Base-by-base conservation (phyloP, 2,797 vertebrate genomes). In the Fundulus diaphanus region DNA sequence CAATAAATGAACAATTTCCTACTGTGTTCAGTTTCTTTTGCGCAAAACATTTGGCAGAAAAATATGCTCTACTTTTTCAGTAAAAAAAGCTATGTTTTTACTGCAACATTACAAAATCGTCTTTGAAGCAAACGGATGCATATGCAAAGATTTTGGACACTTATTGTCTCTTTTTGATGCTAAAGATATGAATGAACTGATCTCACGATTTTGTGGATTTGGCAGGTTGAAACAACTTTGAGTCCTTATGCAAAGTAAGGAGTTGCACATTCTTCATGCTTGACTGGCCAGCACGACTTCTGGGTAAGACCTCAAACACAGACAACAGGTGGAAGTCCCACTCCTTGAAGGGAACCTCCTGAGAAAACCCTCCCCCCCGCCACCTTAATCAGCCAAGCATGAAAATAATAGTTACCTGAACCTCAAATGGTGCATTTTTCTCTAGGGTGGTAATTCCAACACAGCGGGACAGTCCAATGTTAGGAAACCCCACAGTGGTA, bases 371-470 rank as follows among this genome's bases (percentile, higher is more conserved):
- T 88, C 79, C 80, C 74, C 70, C 79, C 48, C 82, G 78, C 77
- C 69, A 33, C 15, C 22, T 63, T 2, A 80, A 85, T 77, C 74
- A 70, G 76, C 86, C 88, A 84, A 88, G 92, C 90, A 46, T 93
- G 89, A 90, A 93, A 91, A 92, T 90, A 93, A 93, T 90, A 90
- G 91, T 91, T 91, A 90, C 86, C 87, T 86, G 87, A 85, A 78
- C 71, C 82, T 88, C 82, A 89, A 92, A 89, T 68, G 82, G 83
- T 77, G 84, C 75, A 72, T 82, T 87, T 79, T 87, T 92, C 89
- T 90, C 90, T 91, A 86, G 27, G 82, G 82, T 31, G 84, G 86
- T 88, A 91, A 92, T 87, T 90, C 85, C 87, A 82, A 73, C 84
- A 49, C 87, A 92, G 89, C 85, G 78, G 84, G 89, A 70, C 66